A percentile compares a stretch with the other conserved stretches of the same genome.
Conservation (phyloP, 2,113 vertebrate species). For the Stegastes partitus region DNA sequence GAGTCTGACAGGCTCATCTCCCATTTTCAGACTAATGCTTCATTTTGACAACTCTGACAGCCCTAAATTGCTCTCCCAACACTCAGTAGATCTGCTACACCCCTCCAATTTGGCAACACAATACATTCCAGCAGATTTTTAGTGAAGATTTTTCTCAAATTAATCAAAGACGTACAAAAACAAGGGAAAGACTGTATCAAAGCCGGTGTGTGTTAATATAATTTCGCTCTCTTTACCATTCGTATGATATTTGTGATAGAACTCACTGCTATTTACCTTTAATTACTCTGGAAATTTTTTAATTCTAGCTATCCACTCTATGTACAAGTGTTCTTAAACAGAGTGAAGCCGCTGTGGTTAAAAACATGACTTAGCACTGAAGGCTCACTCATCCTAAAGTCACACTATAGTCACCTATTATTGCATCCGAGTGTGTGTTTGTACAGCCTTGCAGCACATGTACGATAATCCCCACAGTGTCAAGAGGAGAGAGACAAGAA, state of each 20-base stretch:
- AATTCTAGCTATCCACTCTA: no score
- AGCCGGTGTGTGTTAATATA: not conserved
- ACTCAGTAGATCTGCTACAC: conserved; percentile 40
- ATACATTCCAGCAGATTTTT: conserved; percentile 30
- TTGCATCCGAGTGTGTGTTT: conserved; percentile 6
- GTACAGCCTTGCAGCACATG: conserved; percentile 17
- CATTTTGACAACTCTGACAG: conserved; percentile 64
- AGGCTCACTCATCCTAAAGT: conserved; percentile 9
- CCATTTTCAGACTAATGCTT: conserved; percentile 53
- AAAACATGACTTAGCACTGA: not conserved
- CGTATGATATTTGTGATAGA: not conserved
- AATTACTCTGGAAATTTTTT: not conserved
- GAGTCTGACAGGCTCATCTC: conserved; percentile 60
- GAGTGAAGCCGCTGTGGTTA: not conserved
- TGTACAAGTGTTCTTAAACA: not conserved
- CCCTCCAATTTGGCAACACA: conserved; percentile 39
- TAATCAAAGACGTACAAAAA: conserved; percentile 12
- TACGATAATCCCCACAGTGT: not conserved
- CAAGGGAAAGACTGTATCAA: not conserved
- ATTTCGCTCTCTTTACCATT: not conserved
- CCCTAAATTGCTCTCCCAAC: conserved; percentile 42
- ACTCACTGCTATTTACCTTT: not conserved
- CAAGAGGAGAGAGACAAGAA: conserved; percentile 1
- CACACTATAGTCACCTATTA: not conserved
- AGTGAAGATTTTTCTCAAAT: conserved; percentile 20